Evolutionary conservation across 2,888 invertebrate genomes (phyloP), one percentile per base, ranked within the genome.

Genomic region (Xestia rhomboidea): DNA sequence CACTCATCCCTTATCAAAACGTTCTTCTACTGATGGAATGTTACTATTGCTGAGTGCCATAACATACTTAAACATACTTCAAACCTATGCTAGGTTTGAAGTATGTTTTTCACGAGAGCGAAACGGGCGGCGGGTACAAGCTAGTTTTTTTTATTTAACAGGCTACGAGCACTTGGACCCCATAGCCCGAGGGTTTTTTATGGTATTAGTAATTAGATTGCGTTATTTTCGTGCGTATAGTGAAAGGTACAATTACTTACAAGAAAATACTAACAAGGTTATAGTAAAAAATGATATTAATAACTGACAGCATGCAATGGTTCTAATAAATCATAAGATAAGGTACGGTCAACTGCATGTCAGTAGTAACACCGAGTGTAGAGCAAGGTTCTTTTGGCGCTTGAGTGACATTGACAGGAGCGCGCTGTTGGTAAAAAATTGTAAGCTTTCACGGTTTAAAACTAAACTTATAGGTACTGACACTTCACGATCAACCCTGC

Each of bases 201-300:
- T 15, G n/a, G 27, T 15, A 54, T 38, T 38, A 21, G n/a, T 54
- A 27, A 57, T 0, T 27, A 57, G 15, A 46, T 71, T 66, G 15
- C 46, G 34, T 49, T n/a, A 18, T n/a, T 18, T 18, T 63, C 18
- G 24, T 71, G 30, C 7, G 11, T 34, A 46, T 10, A 66, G 66
- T 38, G 66, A 46, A 66, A 46, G 71, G 63, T 34, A 13, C 38
- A 60, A 60, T 30, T 60, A 60, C 57, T 46, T n/a, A 72, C 10
- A 38, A 34, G 24, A 69, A 54, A 41, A 21, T 4, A 38, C 7
- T 27, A 15, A 34, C 34, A 68, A 49, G 34, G 68, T 49, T 41
- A 21, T 18, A 21, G 21, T 21, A 13, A 69, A 41, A 51, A 41
- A 68, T 49, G 34, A 30, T 8, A 68, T 30, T 27, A 27, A 10